These are phyloP conservation scores for Plectus sambesii DNA, from an alignment of 1,140 invertebrate species.

Conservation along the genomic window DNA sequence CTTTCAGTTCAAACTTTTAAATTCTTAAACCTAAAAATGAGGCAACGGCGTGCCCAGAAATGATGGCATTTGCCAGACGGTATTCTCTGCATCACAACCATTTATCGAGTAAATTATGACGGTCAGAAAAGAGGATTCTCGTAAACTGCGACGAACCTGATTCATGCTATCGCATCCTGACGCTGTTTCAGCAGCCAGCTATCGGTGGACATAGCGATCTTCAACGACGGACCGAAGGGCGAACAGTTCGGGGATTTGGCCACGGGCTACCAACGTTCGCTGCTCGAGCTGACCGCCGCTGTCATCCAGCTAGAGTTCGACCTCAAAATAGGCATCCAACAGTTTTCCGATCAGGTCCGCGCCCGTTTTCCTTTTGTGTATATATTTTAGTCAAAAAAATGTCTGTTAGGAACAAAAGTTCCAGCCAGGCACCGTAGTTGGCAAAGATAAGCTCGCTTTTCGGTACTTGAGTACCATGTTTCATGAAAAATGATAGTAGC, in stretches of 20 bases:
- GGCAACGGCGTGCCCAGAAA: too few relatives aligned
- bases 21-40: too few relatives aligned
- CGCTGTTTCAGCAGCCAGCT: slow-evolving; percentile 52
- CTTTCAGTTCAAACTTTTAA: too few relatives aligned
- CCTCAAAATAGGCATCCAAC: slow-evolving; percentile 40
- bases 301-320: slow-evolving; percentile 68
- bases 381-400: too few relatives aligned
- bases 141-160: background rate
- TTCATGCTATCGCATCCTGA: background rate
- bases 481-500: slow-evolving; percentile 17
- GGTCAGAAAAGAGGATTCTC: too few relatives aligned
- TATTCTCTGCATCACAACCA: slow-evolving; percentile 10
- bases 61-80: too few relatives aligned
- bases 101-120: slow-evolving; percentile 1
- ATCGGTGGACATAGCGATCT: slow-evolving; percentile 68
- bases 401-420: too few relatives aligned
- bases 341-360: slow-evolving; percentile 16
- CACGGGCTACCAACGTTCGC: slow-evolving; percentile 60
- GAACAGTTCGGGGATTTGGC: slow-evolving; percentile 43
- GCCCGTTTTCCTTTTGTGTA: slow-evolving; percentile 2
- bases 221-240: slow-evolving; percentile 56
- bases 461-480: slow-evolving; percentile 2
- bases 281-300: slow-evolving; percentile 61
- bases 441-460: too few relatives aligned
- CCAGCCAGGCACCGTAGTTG: too few relatives aligned